Conservation (phyloP, 2,888 invertebrate species). For the Eupithecia abbreviata region DNA sequence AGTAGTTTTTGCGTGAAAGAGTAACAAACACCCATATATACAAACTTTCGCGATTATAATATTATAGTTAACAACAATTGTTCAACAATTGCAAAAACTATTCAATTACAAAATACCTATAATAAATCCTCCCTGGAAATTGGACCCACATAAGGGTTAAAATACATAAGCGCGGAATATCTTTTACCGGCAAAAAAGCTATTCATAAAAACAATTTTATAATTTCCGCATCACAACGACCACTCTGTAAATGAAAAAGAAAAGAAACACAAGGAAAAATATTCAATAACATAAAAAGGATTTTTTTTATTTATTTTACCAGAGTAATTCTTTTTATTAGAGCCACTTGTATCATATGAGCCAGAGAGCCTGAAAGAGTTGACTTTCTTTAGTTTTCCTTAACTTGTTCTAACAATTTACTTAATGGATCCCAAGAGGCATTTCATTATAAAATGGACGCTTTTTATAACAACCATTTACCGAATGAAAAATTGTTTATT, state of each 20-base stretch:
- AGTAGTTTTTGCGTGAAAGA: too few species aligned
- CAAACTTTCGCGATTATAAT: too few species aligned
- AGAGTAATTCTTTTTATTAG: background rate
- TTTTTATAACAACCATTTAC: conserved; percentile 47
- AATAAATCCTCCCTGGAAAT: background rate
- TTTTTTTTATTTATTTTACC: conserved; percentile 5
- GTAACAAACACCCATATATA: too few species aligned
- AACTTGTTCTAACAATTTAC: conserved; percentile 42
- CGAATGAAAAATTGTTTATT: conserved; percentile 45
- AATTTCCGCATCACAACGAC: background rate
- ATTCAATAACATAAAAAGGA: background rate
- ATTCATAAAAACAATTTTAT: background rate
- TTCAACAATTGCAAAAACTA: background rate
- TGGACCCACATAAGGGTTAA: background rate
- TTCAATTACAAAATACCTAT: background rate
- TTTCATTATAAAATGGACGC: conserved; percentile 55
- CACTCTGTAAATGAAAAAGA: background rate
- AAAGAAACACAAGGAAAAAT: background rate
- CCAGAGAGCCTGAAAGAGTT: background rate
- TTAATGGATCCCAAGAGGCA: conserved; percentile 50
- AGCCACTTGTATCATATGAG: background rate
- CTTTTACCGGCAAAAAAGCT: background rate
- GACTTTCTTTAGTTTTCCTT: conserved; percentile 6
- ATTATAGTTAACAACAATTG: too few species aligned
- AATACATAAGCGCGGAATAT: background rate